A percentile compares a stretch with the other conserved stretches of the same genome.
These are phyloP conservation scores for Cherax quadricarinatus DNA, from an alignment of 1,140 invertebrate genomes.

Conservation along the genomic window DNA sequence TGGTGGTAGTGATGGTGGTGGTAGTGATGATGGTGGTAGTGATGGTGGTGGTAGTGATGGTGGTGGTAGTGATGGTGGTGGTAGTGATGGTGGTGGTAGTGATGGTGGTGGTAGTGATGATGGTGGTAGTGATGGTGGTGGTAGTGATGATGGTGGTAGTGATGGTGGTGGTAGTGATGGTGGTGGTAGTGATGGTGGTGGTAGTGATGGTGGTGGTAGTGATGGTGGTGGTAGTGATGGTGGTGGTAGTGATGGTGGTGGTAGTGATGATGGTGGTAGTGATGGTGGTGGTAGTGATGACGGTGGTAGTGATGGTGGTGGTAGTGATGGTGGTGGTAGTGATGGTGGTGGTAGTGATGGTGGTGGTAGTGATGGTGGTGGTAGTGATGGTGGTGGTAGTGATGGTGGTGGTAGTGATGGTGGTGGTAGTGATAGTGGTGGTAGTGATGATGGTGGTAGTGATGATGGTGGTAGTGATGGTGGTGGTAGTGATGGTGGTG, in stretches of 20 bases:
- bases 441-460: neutral
- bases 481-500: no score
- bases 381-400: conserved; percentile 7
- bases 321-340: no score
- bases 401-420: neutral
- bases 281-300: no score
- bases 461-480: no score
- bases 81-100: neutral
- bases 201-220: neutral
- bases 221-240: neutral
- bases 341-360: neutral
- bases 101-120: neutral
- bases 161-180: neutral
- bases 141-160: conserved; percentile 10
- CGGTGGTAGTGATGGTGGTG: no score
- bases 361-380: neutral
- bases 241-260: conserved; percentile 12
- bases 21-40: no score
- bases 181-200: neutral
- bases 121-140: neutral
- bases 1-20: no score
- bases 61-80: no score
- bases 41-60: no score
- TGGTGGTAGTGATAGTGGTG: conserved; percentile 1
- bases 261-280: neutral